Percentiles rank a stretch among this genome's conserved stretches.
phyloP scores from a whole-genome alignment of 2,797 vertebrate species.

The Antrozous pallidus region DNA sequence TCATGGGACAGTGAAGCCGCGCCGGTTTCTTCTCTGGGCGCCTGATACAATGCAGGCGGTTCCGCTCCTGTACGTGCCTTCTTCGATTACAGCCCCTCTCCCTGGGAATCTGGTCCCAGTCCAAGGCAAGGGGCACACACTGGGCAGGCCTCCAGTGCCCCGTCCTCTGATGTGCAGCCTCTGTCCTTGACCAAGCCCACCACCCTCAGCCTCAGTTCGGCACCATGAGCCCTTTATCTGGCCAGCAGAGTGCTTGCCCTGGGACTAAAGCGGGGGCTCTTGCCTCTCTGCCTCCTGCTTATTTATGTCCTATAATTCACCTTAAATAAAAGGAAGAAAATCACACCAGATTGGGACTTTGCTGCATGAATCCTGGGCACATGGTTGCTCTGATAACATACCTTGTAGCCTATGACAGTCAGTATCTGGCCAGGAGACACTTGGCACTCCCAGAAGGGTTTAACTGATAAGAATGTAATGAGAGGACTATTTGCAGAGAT shows the following conservation, averaged over 20 bases:
- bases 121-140: neutral
- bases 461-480: neutral
- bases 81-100: neutral
- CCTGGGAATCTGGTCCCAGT: neutral
- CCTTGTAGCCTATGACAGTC: no score
- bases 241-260: neutral
- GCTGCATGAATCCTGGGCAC: neutral
- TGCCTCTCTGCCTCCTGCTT: neutral
- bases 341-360: neutral
- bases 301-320: neutral
- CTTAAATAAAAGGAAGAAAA: constrained; percentile 13
- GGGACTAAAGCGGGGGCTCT: neutral
- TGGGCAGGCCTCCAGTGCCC: neutral
- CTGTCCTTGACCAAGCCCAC: neutral
- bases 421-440: neutral
- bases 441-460: neutral
- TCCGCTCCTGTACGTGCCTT: neutral
- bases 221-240: neutral
- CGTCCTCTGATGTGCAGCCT: neutral
- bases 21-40: neutral
- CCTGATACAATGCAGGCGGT: neutral
- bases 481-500: neutral
- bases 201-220: neutral
- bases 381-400: neutral
- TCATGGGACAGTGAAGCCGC: neutral